Evolutionary conservation across 2,113 vertebrate species (phyloP).

Genomic region (Prietella phreatophila): DNA sequence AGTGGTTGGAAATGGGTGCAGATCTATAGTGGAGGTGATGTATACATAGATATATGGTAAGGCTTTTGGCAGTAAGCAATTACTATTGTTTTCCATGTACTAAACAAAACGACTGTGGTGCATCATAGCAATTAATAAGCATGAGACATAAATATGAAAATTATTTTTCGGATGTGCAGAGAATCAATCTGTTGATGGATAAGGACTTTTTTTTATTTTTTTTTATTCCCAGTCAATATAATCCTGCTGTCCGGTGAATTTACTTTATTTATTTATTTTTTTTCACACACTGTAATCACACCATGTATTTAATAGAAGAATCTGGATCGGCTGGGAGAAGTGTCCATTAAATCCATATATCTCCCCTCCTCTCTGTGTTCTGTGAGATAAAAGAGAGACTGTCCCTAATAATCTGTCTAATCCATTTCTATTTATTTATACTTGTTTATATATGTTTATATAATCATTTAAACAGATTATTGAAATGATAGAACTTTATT

Average conservation of each 20-base stretch:
- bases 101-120: background rate
- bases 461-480: background rate
- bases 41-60: background rate
- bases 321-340: too few relatives aligned
- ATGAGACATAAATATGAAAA: background rate
- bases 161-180: background rate
- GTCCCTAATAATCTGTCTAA: background rate
- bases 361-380: background rate
- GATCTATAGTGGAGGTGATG: constrained; percentile 11
- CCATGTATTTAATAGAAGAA: background rate
- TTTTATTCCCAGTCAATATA: background rate
- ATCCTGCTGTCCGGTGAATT: background rate
- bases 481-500: background rate
- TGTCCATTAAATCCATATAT: background rate
- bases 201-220: background rate
- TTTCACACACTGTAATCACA: background rate
- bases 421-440: background rate
- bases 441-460: background rate
- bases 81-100: constrained; percentile 1
- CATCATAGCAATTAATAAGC: background rate
- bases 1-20: constrained; percentile 28
- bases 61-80: background rate
- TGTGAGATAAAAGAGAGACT: background rate
- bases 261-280: too few relatives aligned
- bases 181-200: background rate